These are phyloP conservation scores for Beaufortia kweichowensis DNA, from an alignment of 2,113 vertebrate genomes.

Conservation along the genomic window DNA sequence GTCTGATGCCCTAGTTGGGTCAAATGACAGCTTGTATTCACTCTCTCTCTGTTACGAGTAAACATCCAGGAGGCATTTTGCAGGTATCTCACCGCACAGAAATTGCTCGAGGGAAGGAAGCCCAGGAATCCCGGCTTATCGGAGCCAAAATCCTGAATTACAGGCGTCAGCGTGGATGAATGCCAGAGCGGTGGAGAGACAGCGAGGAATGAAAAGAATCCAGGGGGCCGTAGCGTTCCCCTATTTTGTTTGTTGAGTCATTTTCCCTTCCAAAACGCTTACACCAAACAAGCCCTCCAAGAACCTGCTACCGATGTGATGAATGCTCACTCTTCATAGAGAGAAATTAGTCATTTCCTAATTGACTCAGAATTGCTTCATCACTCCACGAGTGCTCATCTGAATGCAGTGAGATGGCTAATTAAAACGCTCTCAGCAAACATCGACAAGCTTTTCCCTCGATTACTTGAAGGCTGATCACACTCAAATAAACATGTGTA, in stretches of 20 bases:
- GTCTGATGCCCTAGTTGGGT: neutral
- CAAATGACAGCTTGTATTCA: neutral
- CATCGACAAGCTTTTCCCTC: slow-evolving; percentile 51
- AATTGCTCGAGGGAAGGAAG: slow-evolving; percentile 6
- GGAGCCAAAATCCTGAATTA: slow-evolving; percentile 50
- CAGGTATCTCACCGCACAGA: neutral
- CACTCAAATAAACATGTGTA: slow-evolving; percentile 52
- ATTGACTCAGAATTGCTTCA: slow-evolving; percentile 64
- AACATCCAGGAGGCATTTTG: slow-evolving; percentile 18
- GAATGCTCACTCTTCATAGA: slow-evolving; percentile 53
- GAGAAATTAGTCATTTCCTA: slow-evolving; percentile 66
- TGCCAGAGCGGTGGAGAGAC: neutral
- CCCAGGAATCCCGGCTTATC: slow-evolving; percentile 32
- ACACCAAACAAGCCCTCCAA: slow-evolving; percentile 29
- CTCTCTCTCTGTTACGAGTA: slow-evolving; percentile 9
- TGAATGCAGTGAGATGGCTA: slow-evolving; percentile 57
- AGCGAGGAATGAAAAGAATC: neutral
- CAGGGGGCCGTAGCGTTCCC: neutral
- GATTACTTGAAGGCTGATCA: slow-evolving; percentile 52
- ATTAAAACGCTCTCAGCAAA: slow-evolving; percentile 68
- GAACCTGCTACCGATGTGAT: slow-evolving; percentile 33
- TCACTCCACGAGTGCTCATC: slow-evolving; percentile 60
- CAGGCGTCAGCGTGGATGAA: neutral
- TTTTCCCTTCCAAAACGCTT: slow-evolving; percentile 13
- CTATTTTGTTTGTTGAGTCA: neutral